Percentiles rank a stretch among this genome's conserved stretches.
phyloP scores from a whole-genome alignment of 2,888 invertebrate species.

The Zhuqinia jingwanae region DNA sequence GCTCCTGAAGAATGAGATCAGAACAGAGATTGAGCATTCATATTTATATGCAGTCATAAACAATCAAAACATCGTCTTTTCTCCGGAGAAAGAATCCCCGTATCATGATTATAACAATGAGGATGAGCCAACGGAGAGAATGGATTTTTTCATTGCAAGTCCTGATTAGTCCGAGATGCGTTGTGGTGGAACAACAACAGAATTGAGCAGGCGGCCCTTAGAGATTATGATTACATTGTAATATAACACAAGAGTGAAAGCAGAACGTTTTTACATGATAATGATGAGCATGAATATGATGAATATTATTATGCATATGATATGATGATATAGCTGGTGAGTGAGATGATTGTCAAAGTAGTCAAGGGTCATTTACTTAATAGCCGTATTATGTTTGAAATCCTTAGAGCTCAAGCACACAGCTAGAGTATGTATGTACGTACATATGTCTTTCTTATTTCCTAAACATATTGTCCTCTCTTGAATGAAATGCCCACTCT shows the following conservation, averaged over 20 bases:
- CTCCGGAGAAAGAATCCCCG: conserved; percentile 60
- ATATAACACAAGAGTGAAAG: conserved; percentile 64
- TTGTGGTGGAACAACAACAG: conserved; percentile 68
- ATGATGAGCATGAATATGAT: conserved; percentile 9
- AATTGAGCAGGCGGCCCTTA: conserved; percentile 65
- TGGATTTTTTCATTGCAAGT: conserved; percentile 43
- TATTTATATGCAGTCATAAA: conserved; percentile 67
- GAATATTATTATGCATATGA: conserved; percentile 16
- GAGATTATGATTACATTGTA: conserved; percentile 68
- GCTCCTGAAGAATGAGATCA: conserved; percentile 38
- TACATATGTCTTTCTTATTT: conserved; percentile 6
- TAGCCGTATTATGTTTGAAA: conserved; percentile 69
- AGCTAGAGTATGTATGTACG: neutral
- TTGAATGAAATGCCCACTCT: conserved; percentile 38
- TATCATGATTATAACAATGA: conserved; percentile 45
- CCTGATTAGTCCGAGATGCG: conserved; percentile 66
- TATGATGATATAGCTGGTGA: conserved; percentile 48
- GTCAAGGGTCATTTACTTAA: conserved; percentile 80
- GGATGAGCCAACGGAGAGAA: conserved; percentile 27
- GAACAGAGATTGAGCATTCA: conserved; percentile 34
- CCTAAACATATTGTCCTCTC: conserved; percentile 37
- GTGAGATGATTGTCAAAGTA: conserved; percentile 76
- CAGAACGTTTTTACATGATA: conserved; percentile 13
- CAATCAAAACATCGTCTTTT: conserved; percentile 65
- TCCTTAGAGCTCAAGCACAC: conserved; percentile 24